Base-by-base conservation (phyloP, 35 echinoderm and acorn worm genomes). In the Stichopus chloronotus region DNA sequence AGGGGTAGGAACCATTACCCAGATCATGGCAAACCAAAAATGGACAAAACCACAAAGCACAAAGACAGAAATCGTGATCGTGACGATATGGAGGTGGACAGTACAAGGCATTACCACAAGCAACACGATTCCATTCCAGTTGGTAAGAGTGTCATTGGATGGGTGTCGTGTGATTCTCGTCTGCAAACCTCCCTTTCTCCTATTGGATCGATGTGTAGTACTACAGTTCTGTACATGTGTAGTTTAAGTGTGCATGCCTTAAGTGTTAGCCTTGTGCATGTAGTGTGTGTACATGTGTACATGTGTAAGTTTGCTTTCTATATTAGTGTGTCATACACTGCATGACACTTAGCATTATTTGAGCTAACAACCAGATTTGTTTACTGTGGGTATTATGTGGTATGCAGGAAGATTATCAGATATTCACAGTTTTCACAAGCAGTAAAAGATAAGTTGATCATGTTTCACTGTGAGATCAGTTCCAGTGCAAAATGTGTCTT, bases 1-100 rank as follows among this genome's bases (percentile, higher is more conserved):
- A 85, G 82, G 55, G 58, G 82, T 23, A 85, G 82, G 14, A 85
- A 85, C 5, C 82, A 55, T 23, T 85, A 85, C 58, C 82, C 55
- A 6, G 80, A 55, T 55, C 52, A 83, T 56, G 53, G 43, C 13
- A 23, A 55, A 55, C 80, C 52, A 6, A 83, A 83, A 55, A 83
- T 12, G 6, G 43, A 83, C 80, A 83, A 55, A 55, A 55, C 52
- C 6, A 54, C 55, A 14, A 85, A 58, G 55, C 82, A 85, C 82
- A 85, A 58, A 23, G 82, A 85, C 17, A 85, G 82, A 59, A 85
- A 85, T 16, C 82, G 52, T 58, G 58, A 53, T 23, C 55, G 53
- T 55, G 58, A 55, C 9, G 21, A 85, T 85, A 55, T 19, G 16
- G 25, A 55, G 52, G n/a, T 8, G 17, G 82, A 9, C 58, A 85